Base-by-base conservation (phyloP, 1,140 invertebrate species). In the Lasaia peninsularis region DNA sequence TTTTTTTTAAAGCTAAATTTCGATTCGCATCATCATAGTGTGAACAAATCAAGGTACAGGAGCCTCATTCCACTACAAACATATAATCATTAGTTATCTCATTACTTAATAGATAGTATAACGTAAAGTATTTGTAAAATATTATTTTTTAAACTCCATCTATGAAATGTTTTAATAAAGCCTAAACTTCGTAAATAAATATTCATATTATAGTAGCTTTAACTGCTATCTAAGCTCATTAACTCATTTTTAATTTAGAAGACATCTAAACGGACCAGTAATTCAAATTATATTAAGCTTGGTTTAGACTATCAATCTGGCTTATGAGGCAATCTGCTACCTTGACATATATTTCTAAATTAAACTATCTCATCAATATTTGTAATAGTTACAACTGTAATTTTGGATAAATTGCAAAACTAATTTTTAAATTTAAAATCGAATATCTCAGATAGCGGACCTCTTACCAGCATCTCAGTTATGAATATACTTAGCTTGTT, bases 1-100 rank as follows among this genome's bases (percentile, higher is more conserved):
- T 70, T 75, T 80, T 81, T n/a, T 75, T 69, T 67, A 75, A 78
- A 65, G 74, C 72, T 83, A 73, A 68, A 69, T 59, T 65, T 66
- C 75, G 70, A 72, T 67, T 80, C 73, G 76, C 69, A 58, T 78
- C 73, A 10, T 18, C 16, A 44, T 44, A 44, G 16, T 44, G 37
- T 44, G 37, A 44, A 44, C 37, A 20, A 44, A 20, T 10, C 37
- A 40, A 18, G 12, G 8, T 44, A 44, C 37, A 20, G 37, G 37
- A 44, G 16, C 37, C 37, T 44, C 37, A 44, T 44, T 44, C 37
- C 37, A 44, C 10, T 44, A 44, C 37, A 18, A 44, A 44, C 37
- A 14, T 44, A 18, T 44, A 44, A 44, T 16, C 40, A 20, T 44
- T 44, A 44, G 40, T 10, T 18, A 44, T 44, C 40, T 44, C 16